These are phyloP conservation scores for Cyphomyrus discorhynchus DNA, from an alignment of 2,113 vertebrate genomes.

Conservation along the genomic window DNA sequence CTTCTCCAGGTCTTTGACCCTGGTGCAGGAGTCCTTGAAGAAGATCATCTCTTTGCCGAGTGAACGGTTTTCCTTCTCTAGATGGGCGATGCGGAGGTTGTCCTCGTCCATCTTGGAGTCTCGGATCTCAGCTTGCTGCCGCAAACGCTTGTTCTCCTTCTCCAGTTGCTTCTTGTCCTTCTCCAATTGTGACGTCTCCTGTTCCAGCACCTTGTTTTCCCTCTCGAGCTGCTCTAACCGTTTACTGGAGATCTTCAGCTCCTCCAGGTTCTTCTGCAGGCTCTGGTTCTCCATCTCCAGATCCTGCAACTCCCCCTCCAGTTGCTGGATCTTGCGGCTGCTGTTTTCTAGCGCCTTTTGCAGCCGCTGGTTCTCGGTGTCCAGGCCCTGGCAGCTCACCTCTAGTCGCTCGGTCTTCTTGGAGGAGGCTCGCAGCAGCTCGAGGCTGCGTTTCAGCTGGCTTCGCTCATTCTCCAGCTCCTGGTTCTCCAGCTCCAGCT, in stretches of 20 bases:
- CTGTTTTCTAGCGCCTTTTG: slow-evolving; percentile 94
- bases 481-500: slow-evolving; percentile 84
- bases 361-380: slow-evolving; percentile 92
- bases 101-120: slow-evolving; percentile 86
- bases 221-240: slow-evolving; percentile 88
- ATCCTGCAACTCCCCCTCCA: slow-evolving; percentile 87
- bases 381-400: slow-evolving; percentile 90
- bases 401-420: slow-evolving; percentile 92
- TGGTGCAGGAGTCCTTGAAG: slow-evolving; percentile 79
- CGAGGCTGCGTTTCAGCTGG: slow-evolving; percentile 81
- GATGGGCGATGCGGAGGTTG: slow-evolving; percentile 72
- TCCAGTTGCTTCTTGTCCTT: slow-evolving; percentile 95
- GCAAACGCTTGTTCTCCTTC: slow-evolving; percentile 91
- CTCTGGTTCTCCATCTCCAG: slow-evolving; percentile 88
- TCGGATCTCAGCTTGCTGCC: slow-evolving; percentile 91
- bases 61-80: slow-evolving; percentile 91
- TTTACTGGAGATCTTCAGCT: slow-evolving; percentile 95
- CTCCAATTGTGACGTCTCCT: slow-evolving; percentile 86
- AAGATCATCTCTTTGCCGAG: slow-evolving; percentile 81
- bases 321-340: slow-evolving; percentile 89
- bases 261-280: slow-evolving; percentile 83
- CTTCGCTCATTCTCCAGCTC: slow-evolving; percentile 88
- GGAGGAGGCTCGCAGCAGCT: slow-evolving; percentile 85
- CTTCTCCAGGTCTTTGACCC: slow-evolving; percentile 84
- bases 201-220: slow-evolving; percentile 84